phyloP scores from a whole-genome alignment of 2,797 vertebrate species.

The Silurus lanzhouensis region DNA sequence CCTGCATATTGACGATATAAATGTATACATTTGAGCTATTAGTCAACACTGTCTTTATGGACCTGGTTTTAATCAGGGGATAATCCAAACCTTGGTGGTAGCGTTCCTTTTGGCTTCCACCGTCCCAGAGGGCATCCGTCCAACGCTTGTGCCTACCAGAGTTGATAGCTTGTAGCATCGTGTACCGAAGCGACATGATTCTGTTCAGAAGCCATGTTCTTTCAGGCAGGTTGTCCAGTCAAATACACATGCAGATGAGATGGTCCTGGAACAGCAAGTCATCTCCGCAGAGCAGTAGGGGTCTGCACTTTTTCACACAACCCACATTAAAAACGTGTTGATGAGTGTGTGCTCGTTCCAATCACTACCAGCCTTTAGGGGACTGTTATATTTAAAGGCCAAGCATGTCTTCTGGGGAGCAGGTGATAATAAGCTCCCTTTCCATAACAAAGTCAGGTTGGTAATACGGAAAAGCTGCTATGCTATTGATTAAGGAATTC shows the following conservation, averaged over 20 bases:
- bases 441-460: conserved; percentile 10
- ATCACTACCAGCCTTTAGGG: conserved; percentile 8
- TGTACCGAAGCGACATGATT: background rate
- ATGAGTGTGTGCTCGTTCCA: conserved; percentile 20
- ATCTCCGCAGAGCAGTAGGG: background rate
- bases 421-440: conserved; percentile 25
- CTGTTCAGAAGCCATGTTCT: background rate
- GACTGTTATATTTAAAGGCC: conserved; percentile 30
- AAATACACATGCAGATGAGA: background rate
- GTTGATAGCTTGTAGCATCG: background rate
- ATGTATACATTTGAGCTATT: background rate
- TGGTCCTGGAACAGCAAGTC: conserved; percentile 3
- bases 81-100: background rate
- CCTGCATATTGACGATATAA: too few relatives aligned
- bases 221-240: conserved; percentile 7
- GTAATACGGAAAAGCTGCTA: background rate
- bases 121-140: background rate
- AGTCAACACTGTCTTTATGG: background rate
- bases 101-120: background rate
- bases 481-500: background rate
- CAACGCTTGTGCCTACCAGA: background rate
- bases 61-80: background rate
- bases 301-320: conserved; percentile 25
- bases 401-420: conserved; percentile 22
- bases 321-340: conserved; percentile 28